phyloP scores from a whole-genome alignment of 2,113 vertebrate species.

The Melanotaenia duboulayi region DNA sequence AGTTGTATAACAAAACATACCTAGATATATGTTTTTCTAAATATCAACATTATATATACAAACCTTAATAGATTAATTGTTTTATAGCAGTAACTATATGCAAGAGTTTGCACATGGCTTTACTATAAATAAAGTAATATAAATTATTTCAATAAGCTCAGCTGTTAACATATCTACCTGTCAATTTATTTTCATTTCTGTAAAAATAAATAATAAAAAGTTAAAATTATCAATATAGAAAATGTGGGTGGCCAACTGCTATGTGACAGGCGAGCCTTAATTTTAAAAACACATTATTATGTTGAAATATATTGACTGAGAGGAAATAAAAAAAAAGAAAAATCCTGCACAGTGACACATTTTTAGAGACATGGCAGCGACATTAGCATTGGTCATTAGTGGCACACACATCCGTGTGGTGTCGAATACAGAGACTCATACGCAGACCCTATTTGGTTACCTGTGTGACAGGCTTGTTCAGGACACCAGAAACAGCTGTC shows the following conservation, averaged over 20 bases:
- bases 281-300: constrained; percentile 96
- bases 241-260: constrained; percentile 80
- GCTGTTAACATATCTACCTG: neutral
- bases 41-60: neutral
- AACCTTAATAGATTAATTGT: neutral
- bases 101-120: neutral
- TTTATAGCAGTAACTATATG: neutral
- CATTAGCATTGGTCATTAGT: constrained; percentile 99
- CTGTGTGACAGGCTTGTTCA: constrained; percentile 99
- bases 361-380: constrained; percentile 93
- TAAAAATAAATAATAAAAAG: constrained; percentile 2
- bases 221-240: constrained; percentile 43
- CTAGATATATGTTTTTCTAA: neutral
- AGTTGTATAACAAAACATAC: neutral
- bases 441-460: constrained; percentile 98
- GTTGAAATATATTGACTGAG: constrained; percentile 95
- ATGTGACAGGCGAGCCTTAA: constrained; percentile 94
- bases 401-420: constrained; percentile 91
- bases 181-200: neutral
- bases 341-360: constrained; percentile 87
- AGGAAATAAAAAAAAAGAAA: constrained; percentile 67
- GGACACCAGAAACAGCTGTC: constrained; percentile 99
- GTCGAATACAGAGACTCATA: constrained; percentile 93
- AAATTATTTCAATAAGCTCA: neutral
- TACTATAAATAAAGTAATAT: neutral